These are phyloP conservation scores for Diorhabda elongata DNA, from an alignment of 1,140 invertebrate species.

Conservation along the genomic window DNA sequence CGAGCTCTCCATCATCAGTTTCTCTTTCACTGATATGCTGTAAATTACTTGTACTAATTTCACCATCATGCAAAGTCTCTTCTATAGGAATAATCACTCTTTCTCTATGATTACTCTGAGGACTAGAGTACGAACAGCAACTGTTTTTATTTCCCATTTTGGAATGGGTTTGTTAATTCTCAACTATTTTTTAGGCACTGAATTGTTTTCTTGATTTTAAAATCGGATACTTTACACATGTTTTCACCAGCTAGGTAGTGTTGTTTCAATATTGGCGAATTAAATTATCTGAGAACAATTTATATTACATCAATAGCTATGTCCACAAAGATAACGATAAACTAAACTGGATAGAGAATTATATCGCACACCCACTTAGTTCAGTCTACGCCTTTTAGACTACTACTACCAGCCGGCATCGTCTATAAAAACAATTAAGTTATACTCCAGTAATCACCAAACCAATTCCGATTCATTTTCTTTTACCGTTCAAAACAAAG, in stretches of 20 bases:
- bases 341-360: neutral
- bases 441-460: neutral
- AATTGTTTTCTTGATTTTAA: conserved; percentile 4
- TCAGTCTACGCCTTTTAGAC: conserved; percentile 8
- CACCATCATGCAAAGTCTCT: conserved; percentile 67
- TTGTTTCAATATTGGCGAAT: conserved; percentile 14
- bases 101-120: conserved; percentile 48
- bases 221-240: conserved; percentile 13
- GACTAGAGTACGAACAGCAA: conserved; percentile 71
- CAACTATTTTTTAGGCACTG: conserved; percentile 7
- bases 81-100: conserved; percentile 53
- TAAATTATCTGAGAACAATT: conserved; percentile 18
- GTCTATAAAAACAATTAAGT: conserved; percentile 1
- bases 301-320: conserved; percentile 17
- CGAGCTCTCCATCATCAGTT: conserved; percentile 87
- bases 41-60: conserved; percentile 81
- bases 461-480: neutral
- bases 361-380: conserved; percentile 15
- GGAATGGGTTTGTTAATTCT: neutral
- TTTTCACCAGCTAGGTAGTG: neutral
- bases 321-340: conserved; percentile 18
- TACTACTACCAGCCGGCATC: neutral
- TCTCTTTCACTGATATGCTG: conserved; percentile 98
- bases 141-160: conserved; percentile 73
- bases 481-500: neutral